Evolutionary conservation across 2,888 invertebrate species (phyloP).

Genomic region (Busseola fusca): DNA sequence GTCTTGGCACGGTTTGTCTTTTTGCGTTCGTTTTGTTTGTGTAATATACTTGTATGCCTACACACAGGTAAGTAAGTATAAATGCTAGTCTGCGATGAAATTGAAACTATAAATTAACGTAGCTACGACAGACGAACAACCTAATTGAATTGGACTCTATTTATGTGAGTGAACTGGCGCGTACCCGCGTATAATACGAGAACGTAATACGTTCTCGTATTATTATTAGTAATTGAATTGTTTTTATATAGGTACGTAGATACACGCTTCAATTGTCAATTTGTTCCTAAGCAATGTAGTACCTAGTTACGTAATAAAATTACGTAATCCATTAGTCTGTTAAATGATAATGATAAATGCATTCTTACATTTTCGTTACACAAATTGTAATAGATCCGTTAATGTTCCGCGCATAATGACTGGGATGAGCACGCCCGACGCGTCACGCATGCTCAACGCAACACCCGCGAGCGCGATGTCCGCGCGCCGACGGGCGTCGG

Average conservation of each 20-base stretch:
- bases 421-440: neutral
- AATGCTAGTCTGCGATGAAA: constrained; percentile 16
- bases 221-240: neutral
- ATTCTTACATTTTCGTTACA: neutral
- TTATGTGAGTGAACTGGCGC: neutral
- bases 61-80: constrained; percentile 48
- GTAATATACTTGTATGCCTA: constrained; percentile 46
- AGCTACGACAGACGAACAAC: constrained; percentile 3
- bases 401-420: neutral
- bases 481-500: constrained; percentile 23
- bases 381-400: neutral
- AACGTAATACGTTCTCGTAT: neutral
- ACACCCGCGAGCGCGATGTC: constrained; percentile 5
- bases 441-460: neutral
- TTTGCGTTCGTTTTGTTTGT: constrained; percentile 75
- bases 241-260: neutral
- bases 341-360: too few species aligned
- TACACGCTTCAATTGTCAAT: neutral
- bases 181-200: too few species aligned
- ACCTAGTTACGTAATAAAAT: neutral
- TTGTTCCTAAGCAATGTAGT: neutral
- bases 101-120: constrained; percentile 13
- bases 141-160: constrained; percentile 10
- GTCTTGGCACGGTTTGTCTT: constrained; percentile 74
- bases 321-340: neutral